Base-by-base conservation (phyloP, 2,797 vertebrate species). In the Ispidina lecontei region DNA sequence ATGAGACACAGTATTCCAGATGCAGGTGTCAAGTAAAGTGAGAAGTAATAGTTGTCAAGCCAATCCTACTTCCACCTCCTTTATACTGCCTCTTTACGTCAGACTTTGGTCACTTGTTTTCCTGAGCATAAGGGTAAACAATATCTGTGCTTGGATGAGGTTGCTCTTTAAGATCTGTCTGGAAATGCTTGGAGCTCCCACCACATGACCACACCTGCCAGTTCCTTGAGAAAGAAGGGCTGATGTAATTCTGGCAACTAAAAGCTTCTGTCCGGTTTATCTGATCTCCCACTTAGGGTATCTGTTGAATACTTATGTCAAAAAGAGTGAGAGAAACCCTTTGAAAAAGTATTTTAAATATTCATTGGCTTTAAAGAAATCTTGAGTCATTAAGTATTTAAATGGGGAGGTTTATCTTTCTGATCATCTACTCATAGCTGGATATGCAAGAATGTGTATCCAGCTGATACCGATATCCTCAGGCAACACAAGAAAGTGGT, bases 221-320 rank as follows among this genome's bases (percentile, higher is more conserved):
- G 5, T 31, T 86, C 25, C 44, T 43, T 44, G 33, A 54, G 25
- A 54, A 82, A 80, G 85, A 9, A 58, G 19, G 43, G 84, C 82
- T 81, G 55, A 59, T 59, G 46, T 14, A 22, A 62, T 64, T 43
- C 72, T 89, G 72, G 18, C 17, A 91, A 93, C 67, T 15, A 18
- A 56, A 93, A 91, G 55, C 37, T 69, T 11, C 7, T 62, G 67
- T 70, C 46, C 26, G 73, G 54, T 67, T 93, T 89, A 75, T n/a
- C 25, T 9, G 26, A 79, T 81, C 33, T 63, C 81, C 39, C 16
- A 5, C 19, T 68, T 74, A 26, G 13, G 11, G 28, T 8, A 89
- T 93, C 52, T 89, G 41, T 85, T 77, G 90, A 95, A 90, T 59
- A 90, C 41, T 35, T 78, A 37, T 26, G 28, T 62, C 60, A 89